Conservation (phyloP, 1,140 invertebrate species). For the Bombus fervidus region DNA sequence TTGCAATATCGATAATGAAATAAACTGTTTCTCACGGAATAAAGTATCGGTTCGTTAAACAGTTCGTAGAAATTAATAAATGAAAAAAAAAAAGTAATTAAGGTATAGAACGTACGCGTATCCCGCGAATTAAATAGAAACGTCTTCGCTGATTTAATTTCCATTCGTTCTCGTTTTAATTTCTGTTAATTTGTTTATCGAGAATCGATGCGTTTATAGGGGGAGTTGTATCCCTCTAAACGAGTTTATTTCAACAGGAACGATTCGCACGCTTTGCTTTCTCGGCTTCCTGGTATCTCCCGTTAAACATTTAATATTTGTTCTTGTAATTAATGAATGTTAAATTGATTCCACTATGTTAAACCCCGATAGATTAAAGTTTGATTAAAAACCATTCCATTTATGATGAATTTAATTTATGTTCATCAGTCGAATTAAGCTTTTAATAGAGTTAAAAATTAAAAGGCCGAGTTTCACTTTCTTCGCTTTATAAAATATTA, state of each 20-base stretch:
- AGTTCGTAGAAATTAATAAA: background rate
- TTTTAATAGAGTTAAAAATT: background rate
- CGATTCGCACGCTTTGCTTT: background rate
- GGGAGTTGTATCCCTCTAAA: background rate
- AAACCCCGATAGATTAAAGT: background rate
- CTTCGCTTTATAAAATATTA: background rate
- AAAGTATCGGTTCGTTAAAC: background rate
- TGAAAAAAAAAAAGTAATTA: background rate
- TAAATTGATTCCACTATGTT: background rate
- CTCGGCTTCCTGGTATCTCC: background rate
- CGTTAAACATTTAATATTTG: slow-evolving; percentile 8
- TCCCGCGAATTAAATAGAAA: slow-evolving; percentile 8
- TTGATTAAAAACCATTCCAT: background rate
- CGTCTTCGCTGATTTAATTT: slow-evolving; percentile 17
- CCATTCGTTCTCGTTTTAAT: slow-evolving; percentile 8
- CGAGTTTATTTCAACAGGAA: slow-evolving; percentile 6
- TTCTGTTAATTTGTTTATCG: slow-evolving; percentile 31
- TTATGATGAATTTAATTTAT: background rate
- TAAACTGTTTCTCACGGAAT: background rate
- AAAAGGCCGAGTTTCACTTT: background rate
- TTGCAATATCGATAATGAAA: background rate
- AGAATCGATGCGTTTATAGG: slow-evolving; percentile 19
- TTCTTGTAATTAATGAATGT: slow-evolving; percentile 11
- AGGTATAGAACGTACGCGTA: background rate
- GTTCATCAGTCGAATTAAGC: background rate